phyloP scores from a whole-genome alignment of 1,140 invertebrate species.

The Brachionus koreanus region DNA sequence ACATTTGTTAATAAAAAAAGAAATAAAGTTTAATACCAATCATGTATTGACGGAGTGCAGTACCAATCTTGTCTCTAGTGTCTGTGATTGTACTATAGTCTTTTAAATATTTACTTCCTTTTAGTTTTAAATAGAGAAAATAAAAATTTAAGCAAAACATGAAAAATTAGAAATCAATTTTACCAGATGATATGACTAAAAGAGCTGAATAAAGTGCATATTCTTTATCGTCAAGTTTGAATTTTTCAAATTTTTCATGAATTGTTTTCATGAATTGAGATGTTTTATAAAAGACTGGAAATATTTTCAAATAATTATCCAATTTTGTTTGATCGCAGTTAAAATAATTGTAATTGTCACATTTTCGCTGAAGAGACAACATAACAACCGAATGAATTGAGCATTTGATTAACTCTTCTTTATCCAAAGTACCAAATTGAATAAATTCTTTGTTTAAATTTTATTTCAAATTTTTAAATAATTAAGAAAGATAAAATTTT shows the following conservation, averaged over 20 bases:
- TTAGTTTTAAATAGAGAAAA: background rate
- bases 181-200: slow-evolving; percentile 38
- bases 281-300: slow-evolving; percentile 38
- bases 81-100: slow-evolving; percentile 10
- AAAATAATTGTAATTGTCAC: slow-evolving; percentile 40
- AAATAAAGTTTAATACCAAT: slow-evolving; percentile 14
- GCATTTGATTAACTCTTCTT: slow-evolving; percentile 37
- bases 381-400: slow-evolving; percentile 40
- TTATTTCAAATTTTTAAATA: background rate
- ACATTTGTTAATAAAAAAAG: background rate
- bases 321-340: slow-evolving; percentile 41
- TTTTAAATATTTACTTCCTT: slow-evolving; percentile 33
- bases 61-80: slow-evolving; percentile 36
- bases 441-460: background rate
- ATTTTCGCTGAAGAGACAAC: slow-evolving; percentile 26
- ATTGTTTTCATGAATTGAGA: slow-evolving; percentile 29
- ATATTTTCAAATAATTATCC: slow-evolving; percentile 11
- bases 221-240: slow-evolving; percentile 44
- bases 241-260: slow-evolving; percentile 44
- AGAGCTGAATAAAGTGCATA: slow-evolving; percentile 19
- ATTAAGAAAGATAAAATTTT: no score
- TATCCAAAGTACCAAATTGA: background rate
- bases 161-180: background rate
- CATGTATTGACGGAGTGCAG: slow-evolving; percentile 35
- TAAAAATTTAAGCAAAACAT: background rate